These are phyloP conservation scores for Azemiops feae DNA, from an alignment of 2,113 vertebrate species.

Conservation along the genomic window DNA sequence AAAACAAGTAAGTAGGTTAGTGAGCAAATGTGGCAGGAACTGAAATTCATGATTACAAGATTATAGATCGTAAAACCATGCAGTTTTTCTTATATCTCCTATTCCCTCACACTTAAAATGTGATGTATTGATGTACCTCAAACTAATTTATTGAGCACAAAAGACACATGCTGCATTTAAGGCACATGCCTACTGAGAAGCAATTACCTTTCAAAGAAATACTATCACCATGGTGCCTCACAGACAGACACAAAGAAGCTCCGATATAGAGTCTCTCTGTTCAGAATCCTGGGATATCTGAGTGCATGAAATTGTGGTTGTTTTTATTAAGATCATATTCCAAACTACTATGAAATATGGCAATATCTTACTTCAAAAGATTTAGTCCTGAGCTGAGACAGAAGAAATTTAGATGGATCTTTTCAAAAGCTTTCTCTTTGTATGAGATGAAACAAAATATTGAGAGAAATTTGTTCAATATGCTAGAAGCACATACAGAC, in stretches of 20 bases:
- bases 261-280: background rate
- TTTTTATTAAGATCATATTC: background rate
- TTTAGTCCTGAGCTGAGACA: background rate
- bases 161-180: background rate
- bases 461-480: background rate
- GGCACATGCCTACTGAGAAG: background rate
- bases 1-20: background rate
- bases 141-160: background rate
- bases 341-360: background rate
- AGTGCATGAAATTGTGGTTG: background rate
- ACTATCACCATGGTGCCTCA: background rate
- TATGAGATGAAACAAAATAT: background rate
- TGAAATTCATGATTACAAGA: background rate
- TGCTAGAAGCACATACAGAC: background rate
- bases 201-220: background rate
- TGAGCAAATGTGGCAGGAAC: background rate
- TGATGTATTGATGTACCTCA: background rate
- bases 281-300: background rate
- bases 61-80: background rate
- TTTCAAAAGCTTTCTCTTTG: background rate
- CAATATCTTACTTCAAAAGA: background rate
- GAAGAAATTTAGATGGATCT: background rate
- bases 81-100: background rate
- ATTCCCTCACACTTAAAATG: background rate
- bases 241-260: background rate